Evolutionary conservation across 2,113 vertebrate species (phyloP), one percentile per base, ranked within the genome.

Genomic region (Copsychus sechellarum): DNA sequence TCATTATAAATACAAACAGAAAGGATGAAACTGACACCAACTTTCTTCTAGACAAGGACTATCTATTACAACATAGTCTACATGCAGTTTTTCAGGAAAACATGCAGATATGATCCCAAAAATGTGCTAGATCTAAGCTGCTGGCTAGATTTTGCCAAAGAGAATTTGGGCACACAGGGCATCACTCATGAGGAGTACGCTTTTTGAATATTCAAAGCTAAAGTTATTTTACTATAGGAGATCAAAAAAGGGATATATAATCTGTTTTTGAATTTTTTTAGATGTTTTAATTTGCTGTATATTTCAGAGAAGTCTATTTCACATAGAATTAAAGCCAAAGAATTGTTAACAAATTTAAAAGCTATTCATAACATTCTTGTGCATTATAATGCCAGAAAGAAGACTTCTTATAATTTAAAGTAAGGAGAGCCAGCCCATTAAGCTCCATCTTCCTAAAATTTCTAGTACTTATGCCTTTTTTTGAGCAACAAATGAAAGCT

Each of bases 241-340:
- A 50, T 23, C 2, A 57, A 57, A 80, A 80, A 22, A 3, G 4
- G 7, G 8, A 14, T 3, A 64, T 42, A 56, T 72, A 14, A 64
- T 54, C 3, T 11, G 12, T 10, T 28, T 31, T 40, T 47, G 24
- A 5, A 5, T 5, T 31, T 47, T 60, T 33, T 1, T 2, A 2
- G 10, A 34, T 51, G 5, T 24, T 71, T 71, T 53, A 22, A 24
- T 71, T 80, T 61, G 14, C 18, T 86, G 2, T 15, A 4, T 78
- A 40, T 60, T 77, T 78, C 28, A 25, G 20, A 53, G 26, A 67
- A 9, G 8, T 45, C 12, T 42, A 10, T 29, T 58, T 69, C 25
- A 54, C 7, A 29, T 4, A 54, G 25, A 65, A 76, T 34, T 54
- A 50, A 83, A 82, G n/a, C 6, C 4, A 12, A 71, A 61, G 7